Percentiles rank a stretch among this genome's conserved stretches.
Conservation (phyloP, 2,797 vertebrate genomes). For the Thamnophis elegans region DNA sequence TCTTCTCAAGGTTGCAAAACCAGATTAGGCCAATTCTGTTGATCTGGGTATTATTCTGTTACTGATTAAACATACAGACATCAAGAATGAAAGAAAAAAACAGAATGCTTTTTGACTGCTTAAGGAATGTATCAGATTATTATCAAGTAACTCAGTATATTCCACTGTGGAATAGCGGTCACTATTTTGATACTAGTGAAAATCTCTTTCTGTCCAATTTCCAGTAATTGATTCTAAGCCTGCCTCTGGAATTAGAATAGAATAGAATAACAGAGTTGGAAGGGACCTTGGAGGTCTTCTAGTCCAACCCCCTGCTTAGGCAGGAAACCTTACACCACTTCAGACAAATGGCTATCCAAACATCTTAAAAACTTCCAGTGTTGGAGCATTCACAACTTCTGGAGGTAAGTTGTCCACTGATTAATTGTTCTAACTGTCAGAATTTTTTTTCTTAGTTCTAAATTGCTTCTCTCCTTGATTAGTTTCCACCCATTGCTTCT, state of each 20-base stretch:
- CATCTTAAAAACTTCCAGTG: too few species aligned
- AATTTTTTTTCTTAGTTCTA: too few species aligned
- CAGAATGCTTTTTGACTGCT: not conserved
- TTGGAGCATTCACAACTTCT: too few species aligned
- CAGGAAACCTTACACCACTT: too few species aligned
- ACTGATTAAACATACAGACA: not conserved
- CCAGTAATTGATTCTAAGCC: not conserved
- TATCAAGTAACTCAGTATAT: not conserved
- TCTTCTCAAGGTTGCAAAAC: not conserved
- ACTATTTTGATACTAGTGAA: not conserved
- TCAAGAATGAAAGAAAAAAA: not conserved
- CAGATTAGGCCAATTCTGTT: not conserved
- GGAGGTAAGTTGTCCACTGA: too few species aligned
- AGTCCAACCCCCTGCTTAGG: too few species aligned
- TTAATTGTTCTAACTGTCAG: too few species aligned
- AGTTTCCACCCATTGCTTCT: too few species aligned
- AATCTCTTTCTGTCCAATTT: not conserved
- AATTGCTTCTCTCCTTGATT: too few species aligned
- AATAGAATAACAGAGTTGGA: too few species aligned
- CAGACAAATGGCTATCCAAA: too few species aligned
- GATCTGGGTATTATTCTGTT: conserved; percentile 6
- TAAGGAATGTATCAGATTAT: not conserved
- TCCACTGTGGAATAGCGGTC: not conserved
- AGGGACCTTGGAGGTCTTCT: too few species aligned
- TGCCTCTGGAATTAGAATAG: not conserved